Evolutionary conservation across 2,113 vertebrate species (phyloP), one percentile per base, ranked within the genome.

Genomic region (Irena cyanogastra): DNA sequence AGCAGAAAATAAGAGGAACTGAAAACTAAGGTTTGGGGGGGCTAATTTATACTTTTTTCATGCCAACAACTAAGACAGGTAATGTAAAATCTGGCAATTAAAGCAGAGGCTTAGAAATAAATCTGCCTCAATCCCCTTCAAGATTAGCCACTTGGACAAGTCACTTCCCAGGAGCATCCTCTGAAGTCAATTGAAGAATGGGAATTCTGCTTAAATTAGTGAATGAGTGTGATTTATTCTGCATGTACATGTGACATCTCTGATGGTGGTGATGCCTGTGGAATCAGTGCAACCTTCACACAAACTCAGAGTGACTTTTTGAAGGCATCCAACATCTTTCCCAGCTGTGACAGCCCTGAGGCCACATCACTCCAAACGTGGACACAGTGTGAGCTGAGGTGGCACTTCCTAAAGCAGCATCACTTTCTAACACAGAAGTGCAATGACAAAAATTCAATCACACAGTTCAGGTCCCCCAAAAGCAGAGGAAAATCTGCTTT

Each of bases 51-150:
- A 15, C 74, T 53, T 83, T 59, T 68, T 75, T 63, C 39, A 33
- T 17, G 49, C 68, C 87, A 87, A 1, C 30, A 91, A 44, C 1
- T n/a, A 75, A 26, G 15, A 84, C 60, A 82, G 47, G 77, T 64
- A 91, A 89, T 11, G 31, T 79, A 54, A 92, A 94, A 93, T 37
- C 72, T 41, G 71, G 49, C 74, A 92, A 87, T 85, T 76, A 93
- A 83, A 91, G 84, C 41, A 89, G 70, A 87, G 93, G 81, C 77
- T 94, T 94, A 96, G 71, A 68, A 95, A 57, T 53, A 64, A 95
- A 53, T 56, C 66, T 72, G 75, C 30, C 54, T 94, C 87, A 93
- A 84, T 91, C 79, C 80, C 61, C 53, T 72, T 82, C 41, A 66
- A 64, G 83, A 95, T 95, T 87, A 95, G 53, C 66, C 74, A 49